These are phyloP conservation scores for Heliconius aoede DNA, from an alignment of 2,888 invertebrate species.

Conservation along the genomic window DNA sequence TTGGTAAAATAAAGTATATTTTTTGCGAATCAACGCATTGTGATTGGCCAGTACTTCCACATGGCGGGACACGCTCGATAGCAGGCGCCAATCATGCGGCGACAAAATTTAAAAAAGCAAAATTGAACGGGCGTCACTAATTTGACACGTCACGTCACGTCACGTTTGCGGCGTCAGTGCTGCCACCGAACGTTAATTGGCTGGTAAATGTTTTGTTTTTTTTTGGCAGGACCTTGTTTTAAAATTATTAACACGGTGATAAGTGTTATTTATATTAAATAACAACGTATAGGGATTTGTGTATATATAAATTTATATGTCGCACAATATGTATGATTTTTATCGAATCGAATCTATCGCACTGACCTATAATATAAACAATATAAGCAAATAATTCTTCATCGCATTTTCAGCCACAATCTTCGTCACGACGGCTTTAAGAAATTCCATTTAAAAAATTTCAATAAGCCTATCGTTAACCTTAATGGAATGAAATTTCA, in stretches of 20 bases:
- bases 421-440: not conserved
- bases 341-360: too few relatives aligned
- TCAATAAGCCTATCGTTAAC: conserved; percentile 21
- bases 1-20: not conserved
- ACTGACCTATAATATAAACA: too few relatives aligned
- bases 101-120: conserved; percentile 77
- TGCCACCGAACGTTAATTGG: conserved; percentile 61
- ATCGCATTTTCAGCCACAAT: not conserved
- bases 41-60: conserved; percentile 63
- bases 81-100: conserved; percentile 75
- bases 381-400: too few relatives aligned
- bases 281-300: too few relatives aligned
- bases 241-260: not conserved
- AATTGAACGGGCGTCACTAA: conserved; percentile 77
- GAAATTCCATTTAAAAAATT: not conserved
- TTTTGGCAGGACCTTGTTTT: not conserved
- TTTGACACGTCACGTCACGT: conserved; percentile 78
- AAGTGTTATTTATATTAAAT: not conserved
- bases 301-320: too few relatives aligned
- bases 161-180: conserved; percentile 68
- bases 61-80: conserved; percentile 65
- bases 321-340: too few relatives aligned
- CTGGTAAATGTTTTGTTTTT: conserved; percentile 44
- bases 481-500: conserved; percentile 21
- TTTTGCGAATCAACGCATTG: conserved; percentile 32